Conservation (phyloP, 1,140 invertebrate species). For the Lethrus apterus region DNA sequence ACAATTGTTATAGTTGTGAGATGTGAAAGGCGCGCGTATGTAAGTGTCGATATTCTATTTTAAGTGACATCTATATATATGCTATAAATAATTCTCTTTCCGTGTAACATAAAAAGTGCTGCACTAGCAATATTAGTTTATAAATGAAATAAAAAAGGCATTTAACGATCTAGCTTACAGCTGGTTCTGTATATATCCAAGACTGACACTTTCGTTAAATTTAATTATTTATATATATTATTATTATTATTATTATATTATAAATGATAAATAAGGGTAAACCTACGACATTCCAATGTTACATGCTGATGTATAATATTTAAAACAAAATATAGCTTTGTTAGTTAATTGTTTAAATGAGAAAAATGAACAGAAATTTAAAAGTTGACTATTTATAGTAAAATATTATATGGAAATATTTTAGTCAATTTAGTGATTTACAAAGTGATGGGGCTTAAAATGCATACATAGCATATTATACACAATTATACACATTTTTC, state of each 20-base stretch:
- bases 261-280: constrained; percentile 1
- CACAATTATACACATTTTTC: too few species aligned
- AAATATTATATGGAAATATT: too few species aligned
- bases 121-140: constrained; percentile 13
- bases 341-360: constrained; percentile 5
- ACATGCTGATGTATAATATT: constrained; percentile 10
- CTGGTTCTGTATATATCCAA: constrained; percentile 16
- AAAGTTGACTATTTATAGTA: constrained; percentile 15
- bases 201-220: constrained; percentile 12
- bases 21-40: too few species aligned
- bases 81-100: constrained; percentile 12
- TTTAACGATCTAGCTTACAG: constrained; percentile 14
- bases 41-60: too few species aligned
- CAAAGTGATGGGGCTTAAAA: too few species aligned
- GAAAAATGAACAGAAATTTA: constrained; percentile 3
- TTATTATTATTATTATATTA: constrained; percentile 1
- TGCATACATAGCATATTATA: too few species aligned
- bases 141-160: constrained; percentile 2
- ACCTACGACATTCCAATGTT: constrained; percentile 9
- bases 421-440: too few species aligned
- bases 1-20: not conserved
- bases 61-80: constrained; percentile 11
- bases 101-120: constrained; percentile 8
- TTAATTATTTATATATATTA: constrained; percentile 3
- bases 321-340: constrained; percentile 13